Evolutionary conservation across 2,113 vertebrate species (phyloP).

Genomic region (Rousettus leschenaultii): DNA sequence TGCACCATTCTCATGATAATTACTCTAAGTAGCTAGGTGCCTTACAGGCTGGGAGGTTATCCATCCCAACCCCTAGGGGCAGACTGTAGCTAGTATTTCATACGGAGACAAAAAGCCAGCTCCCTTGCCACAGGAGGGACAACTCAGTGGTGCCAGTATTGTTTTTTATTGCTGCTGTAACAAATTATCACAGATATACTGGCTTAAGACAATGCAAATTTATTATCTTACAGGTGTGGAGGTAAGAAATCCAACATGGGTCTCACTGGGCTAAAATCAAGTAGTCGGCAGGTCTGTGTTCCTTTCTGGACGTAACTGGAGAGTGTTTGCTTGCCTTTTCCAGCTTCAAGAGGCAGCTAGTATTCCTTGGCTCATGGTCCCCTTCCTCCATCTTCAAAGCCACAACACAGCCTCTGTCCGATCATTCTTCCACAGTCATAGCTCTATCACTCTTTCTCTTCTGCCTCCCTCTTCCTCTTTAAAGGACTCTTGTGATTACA

Average conservation of each 20-base stretch:
- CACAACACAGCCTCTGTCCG: background rate
- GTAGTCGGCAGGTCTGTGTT: background rate
- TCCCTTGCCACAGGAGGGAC: background rate
- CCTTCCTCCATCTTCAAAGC: background rate
- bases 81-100: background rate
- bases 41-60: background rate
- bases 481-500: background rate
- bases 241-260: background rate
- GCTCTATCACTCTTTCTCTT: background rate
- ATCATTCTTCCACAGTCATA: background rate
- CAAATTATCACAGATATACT: background rate
- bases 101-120: background rate
- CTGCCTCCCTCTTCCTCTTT: background rate
- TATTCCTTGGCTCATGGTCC: background rate
- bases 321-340: slow-evolving; percentile 25
- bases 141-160: background rate
- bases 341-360: background rate
- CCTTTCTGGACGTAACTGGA: background rate
- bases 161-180: slow-evolving; percentile 1
- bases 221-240: background rate
- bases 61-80: background rate
- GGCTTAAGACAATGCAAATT: background rate
- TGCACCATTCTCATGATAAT: background rate
- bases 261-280: slow-evolving; percentile 3
- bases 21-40: background rate